Evolutionary conservation across 1,140 invertebrate genomes (phyloP), one percentile per base, ranked within the genome.

Genomic region (Pristionchus pacificus): DNA sequence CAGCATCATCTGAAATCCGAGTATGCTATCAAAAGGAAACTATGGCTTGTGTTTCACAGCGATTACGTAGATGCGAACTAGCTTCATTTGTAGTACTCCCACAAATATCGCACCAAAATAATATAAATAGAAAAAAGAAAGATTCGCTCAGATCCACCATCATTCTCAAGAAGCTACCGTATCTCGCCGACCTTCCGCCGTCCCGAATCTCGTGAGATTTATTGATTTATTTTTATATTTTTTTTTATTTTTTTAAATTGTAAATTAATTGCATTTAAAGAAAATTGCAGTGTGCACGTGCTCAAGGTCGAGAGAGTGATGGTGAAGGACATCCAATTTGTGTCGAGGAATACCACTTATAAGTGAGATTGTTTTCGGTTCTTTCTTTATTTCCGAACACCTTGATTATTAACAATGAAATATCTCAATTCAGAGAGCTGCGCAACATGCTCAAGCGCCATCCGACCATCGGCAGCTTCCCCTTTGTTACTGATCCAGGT

Each of bases 131-230:
- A n/a, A n/a, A n/a, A n/a, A n/a, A n/a, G n/a, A n/a, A n/a, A n/a
- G n/a, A n/a, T n/a, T n/a, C n/a, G n/a, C n/a, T n/a, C n/a, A n/a
- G n/a, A n/a, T 49, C 38, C 38, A 49, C 38, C 38, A 97, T 98
- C 74, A 87, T 94, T 68, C 94, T 98, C 78, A 97, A 97, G 85
- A 93, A 94, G 82, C 87, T 98, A 77, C 95, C 96, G 0, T 98
- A 97, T 86, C 85, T 98, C 65, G 95, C 95, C n/a, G 80, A 80
- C 64, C 60, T 80, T 19, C 80, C 79, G 6, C 78, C 80, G 13
- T 82, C 80, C n/a, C 70, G 80, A 13, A 78, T 78, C 30, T 49
- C 38, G 38, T 49, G 19, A 10, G 38, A 10, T 10, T 49, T 49
- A 6, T 6, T 10, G 19, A 10, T 49, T 19, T 49, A 49, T 49